These are phyloP conservation scores for Eriocheir sinensis DNA, from an alignment of 1,140 invertebrate genomes.

Conservation along the genomic window DNA sequence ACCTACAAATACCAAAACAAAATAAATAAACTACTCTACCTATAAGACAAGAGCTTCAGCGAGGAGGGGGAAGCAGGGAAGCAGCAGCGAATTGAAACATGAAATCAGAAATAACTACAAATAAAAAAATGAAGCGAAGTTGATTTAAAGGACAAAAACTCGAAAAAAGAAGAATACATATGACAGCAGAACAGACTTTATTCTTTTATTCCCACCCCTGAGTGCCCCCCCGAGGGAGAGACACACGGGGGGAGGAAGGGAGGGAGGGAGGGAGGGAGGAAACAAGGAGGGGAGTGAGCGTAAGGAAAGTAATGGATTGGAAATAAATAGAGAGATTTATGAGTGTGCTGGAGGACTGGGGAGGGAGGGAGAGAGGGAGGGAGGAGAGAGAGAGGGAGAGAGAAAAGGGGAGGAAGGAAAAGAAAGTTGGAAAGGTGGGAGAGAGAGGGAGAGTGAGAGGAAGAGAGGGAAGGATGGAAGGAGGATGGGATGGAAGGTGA, in stretches of 20 bases:
- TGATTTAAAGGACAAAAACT: not conserved
- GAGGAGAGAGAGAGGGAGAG: not conserved
- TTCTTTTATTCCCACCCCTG: no score
- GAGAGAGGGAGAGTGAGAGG: not conserved
- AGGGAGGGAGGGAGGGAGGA: not conserved
- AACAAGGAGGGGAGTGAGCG: not conserved
- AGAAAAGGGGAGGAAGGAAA: not conserved
- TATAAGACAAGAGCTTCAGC: not conserved
- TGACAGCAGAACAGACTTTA: not conserved
- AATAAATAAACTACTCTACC: no score
- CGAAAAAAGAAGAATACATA: not conserved
- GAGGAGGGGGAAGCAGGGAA: constrained; percentile 2
- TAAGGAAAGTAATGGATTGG: not conserved
- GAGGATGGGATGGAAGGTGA: not conserved
- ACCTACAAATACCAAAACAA: no score
- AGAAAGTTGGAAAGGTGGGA: not conserved
- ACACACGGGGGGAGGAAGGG: not conserved
- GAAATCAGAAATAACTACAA: not conserved
- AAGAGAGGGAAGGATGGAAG: not conserved
- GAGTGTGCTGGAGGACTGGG: not conserved
- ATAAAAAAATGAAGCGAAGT: not conserved
- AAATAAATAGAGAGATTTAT: not conserved
- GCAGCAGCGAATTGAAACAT: not conserved
- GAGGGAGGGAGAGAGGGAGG: not conserved
- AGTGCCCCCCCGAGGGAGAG: not conserved